These are phyloP conservation scores for Neodon shergylaensis DNA, from an alignment of 2,113 vertebrate genomes.

Conservation along the genomic window DNA sequence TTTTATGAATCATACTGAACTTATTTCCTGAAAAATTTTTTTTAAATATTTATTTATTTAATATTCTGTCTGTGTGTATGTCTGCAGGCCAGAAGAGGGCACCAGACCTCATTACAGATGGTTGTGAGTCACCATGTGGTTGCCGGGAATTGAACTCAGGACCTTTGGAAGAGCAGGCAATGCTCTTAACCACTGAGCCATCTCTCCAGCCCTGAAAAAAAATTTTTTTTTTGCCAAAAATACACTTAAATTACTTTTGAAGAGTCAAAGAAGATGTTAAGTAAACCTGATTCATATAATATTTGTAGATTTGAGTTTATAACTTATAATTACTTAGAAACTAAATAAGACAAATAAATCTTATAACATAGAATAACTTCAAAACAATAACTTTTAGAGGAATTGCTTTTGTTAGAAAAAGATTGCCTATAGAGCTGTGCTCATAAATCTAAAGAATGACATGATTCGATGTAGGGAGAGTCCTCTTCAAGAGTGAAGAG, in stretches of 20 bases:
- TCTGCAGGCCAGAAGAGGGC: too few species aligned
- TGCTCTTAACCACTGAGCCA: too few species aligned
- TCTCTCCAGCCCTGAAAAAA: too few species aligned
- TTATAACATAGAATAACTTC: neutral
- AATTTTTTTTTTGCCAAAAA: neutral
- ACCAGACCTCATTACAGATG: too few species aligned
- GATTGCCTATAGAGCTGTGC: neutral
- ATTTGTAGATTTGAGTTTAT: neutral
- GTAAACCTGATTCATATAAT: neutral
- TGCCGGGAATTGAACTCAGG: too few species aligned
- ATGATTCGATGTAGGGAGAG: neutral
- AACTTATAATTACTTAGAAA: conserved; percentile 33
- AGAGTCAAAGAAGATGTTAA: neutral
- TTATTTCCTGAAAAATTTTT: neutral
- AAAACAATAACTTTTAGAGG: neutral
- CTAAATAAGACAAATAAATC: neutral
- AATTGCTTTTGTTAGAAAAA: neutral
- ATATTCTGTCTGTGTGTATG: too few species aligned
- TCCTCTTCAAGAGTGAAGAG: neutral
- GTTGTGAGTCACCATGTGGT: too few species aligned
- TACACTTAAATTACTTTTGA: neutral
- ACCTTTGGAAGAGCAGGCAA: too few species aligned
- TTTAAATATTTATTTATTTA: too few species aligned
- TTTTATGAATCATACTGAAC: neutral
- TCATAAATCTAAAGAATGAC: neutral